These are phyloP conservation scores for Phacellophora camtschatica DNA, from an alignment of 30 jellyfish, hydroid and myxozoan genomes.

Conservation along the genomic window DNA sequence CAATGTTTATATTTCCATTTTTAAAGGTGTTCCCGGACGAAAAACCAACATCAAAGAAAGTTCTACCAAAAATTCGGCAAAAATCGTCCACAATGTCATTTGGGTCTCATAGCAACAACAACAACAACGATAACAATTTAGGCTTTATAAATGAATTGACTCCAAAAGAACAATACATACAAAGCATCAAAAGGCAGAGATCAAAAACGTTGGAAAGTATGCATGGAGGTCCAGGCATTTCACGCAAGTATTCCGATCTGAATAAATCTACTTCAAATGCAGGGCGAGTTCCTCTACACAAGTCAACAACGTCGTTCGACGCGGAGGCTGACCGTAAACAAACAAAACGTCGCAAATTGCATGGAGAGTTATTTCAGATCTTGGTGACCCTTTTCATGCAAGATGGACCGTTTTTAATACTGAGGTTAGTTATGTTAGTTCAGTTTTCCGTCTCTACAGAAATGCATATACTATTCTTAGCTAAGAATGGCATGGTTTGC, in stretches of 20 bases:
- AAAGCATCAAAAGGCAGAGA: conserved; percentile 24
- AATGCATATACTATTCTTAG: conserved; percentile 77
- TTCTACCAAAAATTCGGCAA: background rate
- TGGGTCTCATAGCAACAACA: background rate
- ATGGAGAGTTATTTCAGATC: conserved; percentile 81
- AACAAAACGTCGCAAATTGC: conserved; percentile 43
- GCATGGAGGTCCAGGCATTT: background rate
- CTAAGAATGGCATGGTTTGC: conserved; percentile 87
- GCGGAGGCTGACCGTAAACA: conserved; percentile 59
- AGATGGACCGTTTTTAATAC: conserved; percentile 83
- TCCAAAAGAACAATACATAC: conserved; percentile 53
- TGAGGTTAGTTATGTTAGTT: conserved; percentile 58
- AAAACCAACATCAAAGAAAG: background rate
- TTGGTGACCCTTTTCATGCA: conserved; percentile 81
- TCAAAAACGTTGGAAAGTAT: conserved; percentile 19
- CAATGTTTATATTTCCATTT: background rate
- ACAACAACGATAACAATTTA: too few species aligned
- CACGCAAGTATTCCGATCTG: conserved; percentile 11
- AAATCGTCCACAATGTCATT: background rate
- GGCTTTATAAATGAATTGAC: conserved; percentile 24
- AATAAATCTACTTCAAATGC: background rate
- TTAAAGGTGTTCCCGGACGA: conserved; percentile 28
- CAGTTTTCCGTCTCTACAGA: conserved; percentile 66
- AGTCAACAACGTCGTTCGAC: conserved; percentile 48
- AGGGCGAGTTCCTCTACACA: conserved; percentile 19